phyloP scores from a whole-genome alignment of 2,888 invertebrate genomes.

The Dryomyza anilis region DNA sequence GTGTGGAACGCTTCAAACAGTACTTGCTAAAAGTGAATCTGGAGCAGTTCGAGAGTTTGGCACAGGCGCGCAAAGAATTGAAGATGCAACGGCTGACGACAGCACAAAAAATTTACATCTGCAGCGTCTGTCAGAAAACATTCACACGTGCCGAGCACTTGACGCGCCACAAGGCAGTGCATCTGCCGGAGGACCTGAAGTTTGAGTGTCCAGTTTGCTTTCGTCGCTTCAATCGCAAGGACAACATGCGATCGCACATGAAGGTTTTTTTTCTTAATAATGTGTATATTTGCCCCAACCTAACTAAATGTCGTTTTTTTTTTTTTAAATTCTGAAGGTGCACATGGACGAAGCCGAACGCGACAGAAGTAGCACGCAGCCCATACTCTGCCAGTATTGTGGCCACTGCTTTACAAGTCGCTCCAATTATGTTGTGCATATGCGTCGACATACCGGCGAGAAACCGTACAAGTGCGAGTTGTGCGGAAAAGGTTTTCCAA shows the following conservation, averaged over 20 bases:
- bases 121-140: slow-evolving; percentile 33
- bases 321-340: too few species aligned
- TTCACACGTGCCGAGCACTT: slow-evolving; percentile 38
- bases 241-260: slow-evolving; percentile 40
- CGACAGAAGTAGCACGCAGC: slow-evolving; percentile 26
- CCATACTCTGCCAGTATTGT: slow-evolving; percentile 39
- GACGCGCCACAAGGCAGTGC: slow-evolving; percentile 37
- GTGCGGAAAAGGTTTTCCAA: slow-evolving; percentile 38
- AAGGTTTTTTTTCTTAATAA: slow-evolving; percentile 27
- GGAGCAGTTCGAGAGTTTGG: slow-evolving; percentile 34
- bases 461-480: slow-evolving; percentile 38
- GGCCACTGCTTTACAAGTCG: slow-evolving; percentile 39
- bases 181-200: slow-evolving; percentile 38
- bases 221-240: slow-evolving; percentile 37
- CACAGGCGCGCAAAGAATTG: slow-evolving; percentile 35
- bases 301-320: background rate
- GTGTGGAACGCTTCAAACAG: slow-evolving; percentile 37
- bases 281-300: background rate
- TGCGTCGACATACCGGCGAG: slow-evolving; percentile 39
- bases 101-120: slow-evolving; percentile 30
- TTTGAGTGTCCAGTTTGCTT: slow-evolving; percentile 38
- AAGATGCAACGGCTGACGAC: slow-evolving; percentile 32
- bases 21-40: slow-evolving; percentile 36
- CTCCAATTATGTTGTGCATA: slow-evolving; percentile 39
- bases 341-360: slow-evolving; percentile 37